Evolutionary conservation across 2,797 vertebrate genomes (phyloP), one percentile per base, ranked within the genome.

Genomic region (Phoeniculus purpureus): DNA sequence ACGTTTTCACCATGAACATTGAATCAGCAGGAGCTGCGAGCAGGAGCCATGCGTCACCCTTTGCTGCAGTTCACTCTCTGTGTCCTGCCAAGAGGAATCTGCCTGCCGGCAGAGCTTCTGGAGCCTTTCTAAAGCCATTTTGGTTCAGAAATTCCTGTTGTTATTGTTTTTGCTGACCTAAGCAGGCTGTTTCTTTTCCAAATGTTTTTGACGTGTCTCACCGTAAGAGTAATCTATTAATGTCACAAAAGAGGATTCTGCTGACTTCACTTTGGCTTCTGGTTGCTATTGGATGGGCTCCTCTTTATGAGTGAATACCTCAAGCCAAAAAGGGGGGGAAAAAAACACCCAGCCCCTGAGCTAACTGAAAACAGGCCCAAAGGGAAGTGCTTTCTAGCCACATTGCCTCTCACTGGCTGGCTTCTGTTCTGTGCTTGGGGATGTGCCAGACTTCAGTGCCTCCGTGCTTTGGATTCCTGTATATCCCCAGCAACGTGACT

Each of bases 401-500:
- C 70, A 29, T 60, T 90, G 92, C 62, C 75, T 94, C 84, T 91
- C 31, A 9, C 74, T 85, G 61, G 18, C 91, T 94, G 81, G 73
- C 92, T 95, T 73, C 96, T 88, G 94, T 83, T 95, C 93, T 55
- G 52, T 55, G 62, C 70, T 85, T 97, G 97, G 95, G 96, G 90
- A 64, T 6, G 76, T 87, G 96, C 97, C 97, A 97, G 93, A 52
- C 93, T 96, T 79, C 81, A 9, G 93, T 93, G 96, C 97, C 97
- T 97, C 96, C 65, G 55, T 81, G 92, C 95, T 97, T 97, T 94
- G 96, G 95, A 97, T 97, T 96, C 95, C 93, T 97, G 96, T 97
- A 97, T 97, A 96, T 95, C 94, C 96, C 89, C 73, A 11, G 95
- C 95, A 94, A 96, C 93, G 37, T 92, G 96, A 97, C 97, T 97